phyloP scores from a whole-genome alignment of 2,888 invertebrate species.

The Trachelus iudaicus region DNA sequence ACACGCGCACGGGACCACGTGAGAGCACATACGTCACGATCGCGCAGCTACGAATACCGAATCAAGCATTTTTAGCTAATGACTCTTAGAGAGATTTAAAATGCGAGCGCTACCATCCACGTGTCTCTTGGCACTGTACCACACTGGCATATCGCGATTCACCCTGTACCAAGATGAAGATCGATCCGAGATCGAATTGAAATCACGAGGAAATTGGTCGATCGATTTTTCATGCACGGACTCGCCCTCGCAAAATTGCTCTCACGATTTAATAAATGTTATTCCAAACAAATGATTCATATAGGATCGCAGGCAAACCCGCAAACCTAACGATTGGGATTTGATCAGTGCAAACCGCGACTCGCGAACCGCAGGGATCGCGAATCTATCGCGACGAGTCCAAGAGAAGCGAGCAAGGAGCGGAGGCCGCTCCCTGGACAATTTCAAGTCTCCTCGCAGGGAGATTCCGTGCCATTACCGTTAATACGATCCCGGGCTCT shows the following conservation, averaged over 20 bases:
- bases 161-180: too few relatives aligned
- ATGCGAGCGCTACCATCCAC: too few relatives aligned
- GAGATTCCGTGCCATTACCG: slow-evolving; percentile 49
- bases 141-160: too few relatives aligned
- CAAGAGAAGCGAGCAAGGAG: not conserved
- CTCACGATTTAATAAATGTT: slow-evolving; percentile 32
- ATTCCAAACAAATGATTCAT: slow-evolving; percentile 16
- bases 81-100: too few relatives aligned
- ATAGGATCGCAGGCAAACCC: slow-evolving; percentile 15
- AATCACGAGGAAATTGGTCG: too few relatives aligned
- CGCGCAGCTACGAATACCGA: too few relatives aligned
- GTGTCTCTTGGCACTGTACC: too few relatives aligned
- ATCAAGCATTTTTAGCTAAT: too few relatives aligned
- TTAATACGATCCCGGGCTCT: slow-evolving; percentile 47
- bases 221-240: too few relatives aligned
- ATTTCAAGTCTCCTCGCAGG: slow-evolving; percentile 23
- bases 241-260: slow-evolving; percentile 4
- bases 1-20: not conserved
- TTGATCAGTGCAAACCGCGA: slow-evolving; percentile 24
- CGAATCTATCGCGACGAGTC: not conserved
- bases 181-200: too few relatives aligned
- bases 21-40: not conserved
- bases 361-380: not conserved
- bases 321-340: slow-evolving; percentile 30
- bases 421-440: slow-evolving; percentile 14